Percentiles rank a stretch among this genome's conserved stretches.
Evolutionary conservation across 2,888 invertebrate genomes (phyloP).

Genomic region (Coecobrya sp.): DNA sequence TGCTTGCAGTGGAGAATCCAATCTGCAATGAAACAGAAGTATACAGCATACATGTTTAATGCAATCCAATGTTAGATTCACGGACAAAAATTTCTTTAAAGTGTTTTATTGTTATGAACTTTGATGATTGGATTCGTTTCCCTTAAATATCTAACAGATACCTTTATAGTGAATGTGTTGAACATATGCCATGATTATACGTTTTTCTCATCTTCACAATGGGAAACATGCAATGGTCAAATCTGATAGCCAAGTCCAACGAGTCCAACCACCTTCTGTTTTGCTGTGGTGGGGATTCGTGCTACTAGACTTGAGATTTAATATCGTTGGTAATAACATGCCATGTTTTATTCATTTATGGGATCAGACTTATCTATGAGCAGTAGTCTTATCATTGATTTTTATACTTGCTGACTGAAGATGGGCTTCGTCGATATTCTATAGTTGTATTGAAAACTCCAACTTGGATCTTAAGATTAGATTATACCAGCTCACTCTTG

Average conservation of each 20-base stretch:
- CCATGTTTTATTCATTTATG: constrained; percentile 68
- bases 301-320: background rate
- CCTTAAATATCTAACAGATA: no score
- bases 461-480: background rate
- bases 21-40: background rate
- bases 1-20: no score
- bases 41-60: background rate
- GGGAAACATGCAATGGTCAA: background rate
- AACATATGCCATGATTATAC: background rate
- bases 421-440: constrained; percentile 40
- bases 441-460: background rate
- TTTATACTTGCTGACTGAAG: background rate
- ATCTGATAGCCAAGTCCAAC: background rate
- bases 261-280: background rate
- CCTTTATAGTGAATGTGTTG: background rate
- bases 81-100: no score
- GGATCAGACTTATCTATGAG: background rate
- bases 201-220: background rate
- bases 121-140: no score
- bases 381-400: background rate
- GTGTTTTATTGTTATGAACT: no score
- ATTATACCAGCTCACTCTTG: background rate
- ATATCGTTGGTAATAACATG: constrained; percentile 12
- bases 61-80: no score
- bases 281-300: background rate